phyloP scores from a whole-genome alignment of 2,113 vertebrate species.

The Danio rerio region GRCz12tu NC_133178.1:43921501-43922000 shows the following conservation, averaged over 20 bases:
- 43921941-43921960: slow-evolving; percentile 75
- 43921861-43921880: slow-evolving; percentile 45
- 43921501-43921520: slow-evolving; percentile 34
- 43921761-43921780: slow-evolving; percentile 63
- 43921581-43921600: slow-evolving; percentile 50
- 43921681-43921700: slow-evolving; percentile 53
- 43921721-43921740: slow-evolving; percentile 61
- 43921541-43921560: slow-evolving; percentile 67
- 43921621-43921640: slow-evolving; percentile 61
- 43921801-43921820: slow-evolving; percentile 54
- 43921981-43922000: slow-evolving; percentile 73
- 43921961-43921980: slow-evolving; percentile 81
- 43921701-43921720: slow-evolving; percentile 55
- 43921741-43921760: slow-evolving; percentile 64
- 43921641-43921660: slow-evolving; percentile 54
- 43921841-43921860: slow-evolving; percentile 47
- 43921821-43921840: slow-evolving; percentile 48
- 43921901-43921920: slow-evolving; percentile 64
- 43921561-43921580: slow-evolving; percentile 57
- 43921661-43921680: slow-evolving; percentile 55
- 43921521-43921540: slow-evolving; percentile 64
- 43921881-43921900: slow-evolving; percentile 53
- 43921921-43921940: slow-evolving; percentile 59
- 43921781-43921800: slow-evolving; percentile 55
- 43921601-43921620: slow-evolving; percentile 61